Evolutionary conservation across 2,888 invertebrate genomes (phyloP), one percentile per base, ranked within the genome.

Genomic region (Cryptus viduatorius): DNA sequence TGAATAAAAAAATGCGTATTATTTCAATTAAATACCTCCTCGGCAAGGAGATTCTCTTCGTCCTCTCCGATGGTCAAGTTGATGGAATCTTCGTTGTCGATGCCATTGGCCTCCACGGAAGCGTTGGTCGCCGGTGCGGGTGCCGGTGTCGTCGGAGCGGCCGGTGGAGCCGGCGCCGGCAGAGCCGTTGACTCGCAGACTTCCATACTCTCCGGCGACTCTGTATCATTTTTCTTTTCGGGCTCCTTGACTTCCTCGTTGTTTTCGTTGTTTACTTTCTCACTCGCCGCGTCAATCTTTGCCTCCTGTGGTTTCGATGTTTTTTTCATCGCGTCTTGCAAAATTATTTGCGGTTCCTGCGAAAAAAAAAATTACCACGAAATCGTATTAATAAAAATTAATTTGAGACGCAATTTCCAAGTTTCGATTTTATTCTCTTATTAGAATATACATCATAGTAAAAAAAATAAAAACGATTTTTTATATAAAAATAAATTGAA

Each of bases 41-140:
- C 97, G 93, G 96, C 96, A 82, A 97, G 95, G 83, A 97, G 94
- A 94, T 95, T 95, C 90, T 95, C 96, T 89, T 97, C 97, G 93
- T 97, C 97, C 94, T 97, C 97, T 56, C 97, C 97, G 92, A 97
- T 96, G 82, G 97, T 97, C 88, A 97, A 94, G 92, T 97, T 97
- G 82, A 97, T 96, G 50, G 97, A 97, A 94, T 97, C 97, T 90
- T 97, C 97, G 87, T 96, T 96, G 91, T 97, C 97, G 87, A 95
- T 95, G 82, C 95, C 95, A 89, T 95, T 95, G 86, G 95, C 95
- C 86, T 94, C 94, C 64, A 93, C 90, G 88, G 94, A 84, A n/a
- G 90, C 86, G 65, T 83, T 87, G 1, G 81, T 7, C 8, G 80
- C 68, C 16, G 75, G 8, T 12, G 53, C 48, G 0, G 82, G 37